A percentile compares a stretch with the other conserved stretches of the same genome.
These are phyloP conservation scores for Lithobates sylvaticus DNA, from an alignment of 2,797 vertebrate genomes.

Conservation along the genomic window DNA sequence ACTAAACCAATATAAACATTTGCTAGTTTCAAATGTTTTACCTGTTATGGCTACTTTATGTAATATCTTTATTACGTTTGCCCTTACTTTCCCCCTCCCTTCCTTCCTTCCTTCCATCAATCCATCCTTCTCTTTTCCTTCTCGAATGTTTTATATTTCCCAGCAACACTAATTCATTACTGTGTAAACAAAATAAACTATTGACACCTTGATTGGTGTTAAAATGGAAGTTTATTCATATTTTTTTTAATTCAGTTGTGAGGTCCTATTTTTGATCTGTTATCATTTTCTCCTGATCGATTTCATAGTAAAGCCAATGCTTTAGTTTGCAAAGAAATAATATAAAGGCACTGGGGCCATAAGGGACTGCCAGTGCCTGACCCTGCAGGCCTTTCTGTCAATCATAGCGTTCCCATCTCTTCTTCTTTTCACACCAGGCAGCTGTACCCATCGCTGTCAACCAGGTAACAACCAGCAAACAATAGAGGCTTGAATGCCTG, in stretches of 20 bases:
- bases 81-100: too few relatives aligned
- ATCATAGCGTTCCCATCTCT: constrained; percentile 80
- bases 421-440: constrained; percentile 85
- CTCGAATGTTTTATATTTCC: neutral
- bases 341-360: constrained; percentile 82
- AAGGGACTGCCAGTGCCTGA: constrained; percentile 78
- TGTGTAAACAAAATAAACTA: constrained; percentile 15
- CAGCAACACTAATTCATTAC: constrained; percentile 29
- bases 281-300: constrained; percentile 84
- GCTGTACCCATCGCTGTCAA: constrained; percentile 88
- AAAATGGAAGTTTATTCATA: constrained; percentile 9
- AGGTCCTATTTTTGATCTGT: constrained; percentile 79
- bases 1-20: too few relatives aligned
- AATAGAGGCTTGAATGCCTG: constrained; percentile 87
- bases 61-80: too few relatives aligned
- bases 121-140: neutral
- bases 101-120: neutral
- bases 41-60: too few relatives aligned
- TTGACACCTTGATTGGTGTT: constrained; percentile 39
- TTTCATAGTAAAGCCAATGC: constrained; percentile 78
- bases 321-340: constrained; percentile 75
- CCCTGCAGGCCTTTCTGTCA: constrained; percentile 82
- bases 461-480: constrained; percentile 87
- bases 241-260: constrained; percentile 73
- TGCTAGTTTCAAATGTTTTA: too few relatives aligned